Conservation (phyloP, 2,797 vertebrate genomes). For the Neosilurus hyrtlii region DNA sequence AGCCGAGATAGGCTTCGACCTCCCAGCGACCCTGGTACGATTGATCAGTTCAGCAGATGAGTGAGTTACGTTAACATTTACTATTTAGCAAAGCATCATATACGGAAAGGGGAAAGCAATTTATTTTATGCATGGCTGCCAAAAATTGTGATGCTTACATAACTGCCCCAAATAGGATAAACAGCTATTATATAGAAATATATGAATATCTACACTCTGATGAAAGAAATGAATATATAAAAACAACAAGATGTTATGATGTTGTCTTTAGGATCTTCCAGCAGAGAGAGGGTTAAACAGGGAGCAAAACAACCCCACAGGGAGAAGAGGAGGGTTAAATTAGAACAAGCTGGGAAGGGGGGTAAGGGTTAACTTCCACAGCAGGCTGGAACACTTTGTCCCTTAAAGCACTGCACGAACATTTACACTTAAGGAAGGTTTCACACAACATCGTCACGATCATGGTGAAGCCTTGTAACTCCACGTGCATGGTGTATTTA, state of each 20-base stretch:
- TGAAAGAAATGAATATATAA: background rate
- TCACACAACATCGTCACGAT: background rate
- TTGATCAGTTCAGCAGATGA: no score
- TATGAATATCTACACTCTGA: no score
- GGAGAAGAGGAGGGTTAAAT: background rate
- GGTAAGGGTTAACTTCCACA: background rate
- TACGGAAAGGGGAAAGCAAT: no score
- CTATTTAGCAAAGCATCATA: background rate
- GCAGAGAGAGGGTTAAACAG: background rate
- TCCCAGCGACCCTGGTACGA: no score
- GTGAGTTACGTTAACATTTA: background rate
- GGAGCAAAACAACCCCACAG: background rate
- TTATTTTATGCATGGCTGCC: background rate
- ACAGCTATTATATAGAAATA: no score
- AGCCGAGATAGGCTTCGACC: no score
- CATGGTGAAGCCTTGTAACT: background rate
- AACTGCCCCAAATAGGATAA: background rate
- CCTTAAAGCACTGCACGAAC: background rate
- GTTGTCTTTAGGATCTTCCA: background rate
- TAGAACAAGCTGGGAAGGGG: background rate
- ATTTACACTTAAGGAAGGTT: background rate
- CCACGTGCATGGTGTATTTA: background rate
- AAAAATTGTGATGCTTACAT: background rate
- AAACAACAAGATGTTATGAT: background rate
- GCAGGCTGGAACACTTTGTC: slow-evolving; percentile 5